phyloP scores from a whole-genome alignment of 2,888 invertebrate species.

The Aphelenchoides bicaudatus region DNA sequence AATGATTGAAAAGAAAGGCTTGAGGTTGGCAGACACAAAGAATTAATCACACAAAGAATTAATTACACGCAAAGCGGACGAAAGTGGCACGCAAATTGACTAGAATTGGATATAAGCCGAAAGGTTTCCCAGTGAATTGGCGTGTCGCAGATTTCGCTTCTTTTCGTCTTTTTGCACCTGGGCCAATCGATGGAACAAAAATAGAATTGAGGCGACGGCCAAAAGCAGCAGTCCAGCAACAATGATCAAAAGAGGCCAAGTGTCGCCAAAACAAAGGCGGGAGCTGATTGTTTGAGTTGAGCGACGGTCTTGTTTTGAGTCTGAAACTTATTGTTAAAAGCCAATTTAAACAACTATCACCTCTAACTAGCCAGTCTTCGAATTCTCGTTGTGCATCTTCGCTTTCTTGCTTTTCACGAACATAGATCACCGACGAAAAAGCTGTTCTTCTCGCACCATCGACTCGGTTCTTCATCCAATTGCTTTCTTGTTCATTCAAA shows the following conservation, averaged over 20 bases:
- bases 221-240: neutral
- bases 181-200: conserved; percentile 1
- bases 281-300: too few relatives aligned
- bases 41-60: too few relatives aligned
- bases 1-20: too few relatives aligned
- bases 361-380: neutral
- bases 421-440: conserved; percentile 5
- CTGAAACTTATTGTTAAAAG: neutral
- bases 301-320: too few relatives aligned
- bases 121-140: too few relatives aligned
- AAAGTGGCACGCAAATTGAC: neutral
- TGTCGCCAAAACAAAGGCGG: neutral
- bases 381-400: neutral
- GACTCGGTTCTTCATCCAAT: conserved; percentile 2
- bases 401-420: neutral
- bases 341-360: neutral
- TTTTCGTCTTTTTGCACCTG: too few relatives aligned
- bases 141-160: too few relatives aligned
- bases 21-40: too few relatives aligned
- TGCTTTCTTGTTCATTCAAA: too few relatives aligned
- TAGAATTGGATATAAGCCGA: conserved; percentile 8
- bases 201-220: neutral
- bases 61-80: too few relatives aligned
- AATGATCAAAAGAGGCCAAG: too few relatives aligned
- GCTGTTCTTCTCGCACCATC: neutral